phyloP scores from a whole-genome alignment of 2,797 vertebrate species.

The Pteronotus mesoamericanus region DNA sequence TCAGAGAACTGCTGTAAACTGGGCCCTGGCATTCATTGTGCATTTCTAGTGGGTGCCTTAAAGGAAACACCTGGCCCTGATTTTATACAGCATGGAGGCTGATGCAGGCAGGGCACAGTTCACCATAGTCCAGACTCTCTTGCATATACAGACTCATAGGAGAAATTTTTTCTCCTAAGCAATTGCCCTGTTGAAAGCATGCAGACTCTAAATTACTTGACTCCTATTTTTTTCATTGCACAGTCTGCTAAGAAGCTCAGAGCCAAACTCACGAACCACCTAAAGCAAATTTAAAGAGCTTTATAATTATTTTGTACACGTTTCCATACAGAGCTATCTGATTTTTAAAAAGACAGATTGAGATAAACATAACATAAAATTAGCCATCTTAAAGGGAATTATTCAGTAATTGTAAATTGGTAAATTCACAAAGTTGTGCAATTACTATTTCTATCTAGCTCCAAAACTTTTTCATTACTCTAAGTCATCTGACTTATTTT shows the following conservation, averaged over 20 bases:
- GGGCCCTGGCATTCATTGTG: background rate
- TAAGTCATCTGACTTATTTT: background rate
- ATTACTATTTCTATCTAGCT: background rate
- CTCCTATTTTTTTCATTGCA: background rate
- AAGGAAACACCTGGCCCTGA: background rate
- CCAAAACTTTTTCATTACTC: background rate
- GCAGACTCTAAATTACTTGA: background rate
- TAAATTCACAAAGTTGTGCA: background rate
- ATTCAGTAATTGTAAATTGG: background rate
- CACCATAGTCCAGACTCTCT: background rate
- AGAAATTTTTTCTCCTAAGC: background rate
- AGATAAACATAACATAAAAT: background rate
- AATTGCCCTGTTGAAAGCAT: background rate
- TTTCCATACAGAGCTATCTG: background rate
- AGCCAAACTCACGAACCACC: background rate
- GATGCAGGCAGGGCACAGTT: background rate
- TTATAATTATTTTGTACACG: background rate
- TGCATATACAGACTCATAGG: background rate
- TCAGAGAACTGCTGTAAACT: background rate
- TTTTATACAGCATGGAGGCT: background rate
- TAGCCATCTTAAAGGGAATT: background rate
- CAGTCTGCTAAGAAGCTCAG: slow-evolving; percentile 21
- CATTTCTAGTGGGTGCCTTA: background rate
- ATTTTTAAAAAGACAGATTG: background rate
- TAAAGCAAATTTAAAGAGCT: background rate